Evolutionary conservation across 2,113 vertebrate species (phyloP).

Genomic region (Podarcis raffonei): DNA sequence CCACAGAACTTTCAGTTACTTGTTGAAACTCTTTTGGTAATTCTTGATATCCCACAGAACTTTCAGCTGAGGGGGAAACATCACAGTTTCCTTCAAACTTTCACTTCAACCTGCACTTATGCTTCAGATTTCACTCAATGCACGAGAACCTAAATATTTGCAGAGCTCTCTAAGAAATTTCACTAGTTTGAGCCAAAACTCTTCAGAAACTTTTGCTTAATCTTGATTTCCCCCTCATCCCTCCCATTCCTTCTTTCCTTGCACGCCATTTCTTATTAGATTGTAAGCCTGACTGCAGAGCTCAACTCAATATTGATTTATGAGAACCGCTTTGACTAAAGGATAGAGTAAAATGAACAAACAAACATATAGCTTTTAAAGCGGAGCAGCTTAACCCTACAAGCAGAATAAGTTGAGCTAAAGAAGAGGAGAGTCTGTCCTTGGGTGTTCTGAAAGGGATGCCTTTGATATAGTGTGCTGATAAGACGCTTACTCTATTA

Average conservation of each 20-base stretch:
- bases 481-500: slow-evolving; percentile 63
- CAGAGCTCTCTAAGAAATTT: background rate
- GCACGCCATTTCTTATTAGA: too few species aligned
- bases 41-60: background rate
- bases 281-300: too few species aligned
- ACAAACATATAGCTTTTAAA: too few species aligned
- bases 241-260: too few species aligned
- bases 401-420: too few species aligned
- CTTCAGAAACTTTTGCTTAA: background rate
- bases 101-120: background rate
- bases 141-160: too few species aligned
- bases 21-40: background rate
- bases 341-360: too few species aligned
- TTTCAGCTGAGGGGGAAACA: background rate
- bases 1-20: background rate
- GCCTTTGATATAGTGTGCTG: slow-evolving; percentile 51
- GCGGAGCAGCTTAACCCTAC: background rate
- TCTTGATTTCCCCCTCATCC: too few species aligned
- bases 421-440: background rate
- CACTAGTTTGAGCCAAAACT: too few species aligned
- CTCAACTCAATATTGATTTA: too few species aligned
- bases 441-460: slow-evolving; percentile 47
- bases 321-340: too few species aligned
- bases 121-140: background rate
- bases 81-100: too few species aligned